phyloP scores from a whole-genome alignment of 1,140 invertebrate species.

The Agraylea sexmaculata region DNA sequence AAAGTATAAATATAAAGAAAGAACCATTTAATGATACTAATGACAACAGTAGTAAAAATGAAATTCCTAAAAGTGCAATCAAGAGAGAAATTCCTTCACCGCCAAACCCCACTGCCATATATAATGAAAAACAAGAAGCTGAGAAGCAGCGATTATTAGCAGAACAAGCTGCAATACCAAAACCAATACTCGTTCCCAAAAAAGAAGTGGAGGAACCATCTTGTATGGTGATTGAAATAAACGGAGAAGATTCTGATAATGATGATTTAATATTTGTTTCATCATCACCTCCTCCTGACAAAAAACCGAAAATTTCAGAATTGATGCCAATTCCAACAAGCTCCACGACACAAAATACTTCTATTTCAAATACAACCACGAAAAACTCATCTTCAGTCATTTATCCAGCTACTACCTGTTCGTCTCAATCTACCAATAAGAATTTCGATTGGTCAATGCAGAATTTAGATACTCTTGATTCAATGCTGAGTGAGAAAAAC shows the following conservation, averaged over 20 bases:
- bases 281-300: conserved; percentile 11
- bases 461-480: conserved; percentile 5
- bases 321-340: conserved; percentile 2
- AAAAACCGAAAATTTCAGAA: conserved; percentile 15
- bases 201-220: conserved; percentile 16
- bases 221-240: conserved; percentile 16
- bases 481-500: conserved; percentile 13
- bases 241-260: conserved; percentile 16
- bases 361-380: too few relatives aligned
- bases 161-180: conserved; percentile 13
- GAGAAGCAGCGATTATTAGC: neutral
- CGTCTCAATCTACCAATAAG: conserved; percentile 5
- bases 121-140: conserved; percentile 8
- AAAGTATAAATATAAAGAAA: conserved; percentile 5
- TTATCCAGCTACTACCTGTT: neutral
- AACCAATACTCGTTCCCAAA: conserved; percentile 19
- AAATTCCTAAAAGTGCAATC: conserved; percentile 1
- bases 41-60: neutral
- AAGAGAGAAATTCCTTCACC: conserved; percentile 13
- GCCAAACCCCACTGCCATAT: conserved; percentile 4
- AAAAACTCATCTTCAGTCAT: neutral
- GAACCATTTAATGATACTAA: neutral
- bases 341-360: neutral
- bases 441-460: conserved; percentile 8
- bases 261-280: conserved; percentile 20